Evolutionary conservation across 2,797 vertebrate species (phyloP).

Genomic region (Molossus alvarezi): DNA sequence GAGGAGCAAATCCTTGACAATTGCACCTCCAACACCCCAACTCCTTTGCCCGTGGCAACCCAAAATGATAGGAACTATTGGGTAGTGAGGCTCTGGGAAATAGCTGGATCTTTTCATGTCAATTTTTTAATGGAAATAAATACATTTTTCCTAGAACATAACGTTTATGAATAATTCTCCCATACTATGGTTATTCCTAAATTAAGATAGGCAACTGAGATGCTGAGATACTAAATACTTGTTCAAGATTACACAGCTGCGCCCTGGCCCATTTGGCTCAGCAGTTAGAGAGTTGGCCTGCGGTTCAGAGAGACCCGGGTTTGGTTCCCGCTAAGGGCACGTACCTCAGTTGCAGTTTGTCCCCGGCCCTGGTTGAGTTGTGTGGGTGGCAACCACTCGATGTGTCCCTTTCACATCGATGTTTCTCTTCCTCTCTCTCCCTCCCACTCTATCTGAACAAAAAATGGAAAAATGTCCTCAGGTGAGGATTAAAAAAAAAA

Average conservation of each 20-base stretch:
- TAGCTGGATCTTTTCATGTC: background rate
- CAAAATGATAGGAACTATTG: background rate
- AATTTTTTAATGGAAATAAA: background rate
- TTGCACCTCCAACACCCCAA: background rate
- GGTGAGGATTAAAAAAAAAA: background rate
- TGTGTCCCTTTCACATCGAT: no score
- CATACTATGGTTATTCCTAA: background rate
- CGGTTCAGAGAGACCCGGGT: no score
- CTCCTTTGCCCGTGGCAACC: background rate
- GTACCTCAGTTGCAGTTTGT: no score
- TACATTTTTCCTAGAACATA: background rate
- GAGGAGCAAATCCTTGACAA: background rate
- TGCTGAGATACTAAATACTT: background rate
- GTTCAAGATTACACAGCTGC: background rate
- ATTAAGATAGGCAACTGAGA: background rate
- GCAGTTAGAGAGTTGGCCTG: no score
- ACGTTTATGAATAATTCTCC: constrained; percentile 6
- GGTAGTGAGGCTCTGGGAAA: background rate
- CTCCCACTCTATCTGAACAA: no score
- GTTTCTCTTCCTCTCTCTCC: no score
- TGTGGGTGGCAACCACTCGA: no score
- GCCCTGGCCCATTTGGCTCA: no score
- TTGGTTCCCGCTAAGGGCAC: no score
- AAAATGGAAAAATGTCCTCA: no score
- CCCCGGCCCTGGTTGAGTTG: no score